Base-by-base conservation (phyloP, 2,888 invertebrate species). In the Ichneumon xanthorius region DNA sequence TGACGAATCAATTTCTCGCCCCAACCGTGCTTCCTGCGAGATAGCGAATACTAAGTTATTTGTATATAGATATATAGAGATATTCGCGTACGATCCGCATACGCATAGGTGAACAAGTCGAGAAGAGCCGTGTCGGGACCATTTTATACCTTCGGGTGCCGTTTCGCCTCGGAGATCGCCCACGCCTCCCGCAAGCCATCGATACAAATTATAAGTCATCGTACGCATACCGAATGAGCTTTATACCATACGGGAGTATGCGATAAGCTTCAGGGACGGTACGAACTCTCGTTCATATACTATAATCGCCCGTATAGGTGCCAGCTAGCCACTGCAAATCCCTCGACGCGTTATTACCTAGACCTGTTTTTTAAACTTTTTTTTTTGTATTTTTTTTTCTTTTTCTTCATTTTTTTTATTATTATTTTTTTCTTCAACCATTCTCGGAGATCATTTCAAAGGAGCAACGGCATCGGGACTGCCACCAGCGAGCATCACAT, bases 1-100 rank as follows among this genome's bases (percentile, higher is more conserved):
- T 90, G 91, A 91, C 92, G 89, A 92, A 92, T 92, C 92, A 92
- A 92, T 92, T 92, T 90, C 89, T 88, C 88, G 81, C 55, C 63
- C 72, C 82, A 82, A 88, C 86, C 87, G 71, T 89, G 87, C 89
- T 88, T 89, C 84, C 88, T 86, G 78, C 86, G 84, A 63, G 50
- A 77, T 19, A 68, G 40, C 55, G 78, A 40, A 80, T 72, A 50
- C 50, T 50, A n/a, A 14, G 63, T 40, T 37, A 19, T 22, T 19
- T 63, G 53, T 5, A 11, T 40, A 50, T 65, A 67, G 65, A 58
- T 80, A 22, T 55, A 37, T 55, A 48, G 45, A 55, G 61, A 53
- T 26, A 50, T 22, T 48, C 45, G 40, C 80, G 70, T 50, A 58
- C 48, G 71, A 50, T 61, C 58, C 53, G 67, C n/a, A 6, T 50